Evolutionary conservation across 2,113 vertebrate genomes (phyloP).

Genomic region (Hypanus sabinus): DNA sequence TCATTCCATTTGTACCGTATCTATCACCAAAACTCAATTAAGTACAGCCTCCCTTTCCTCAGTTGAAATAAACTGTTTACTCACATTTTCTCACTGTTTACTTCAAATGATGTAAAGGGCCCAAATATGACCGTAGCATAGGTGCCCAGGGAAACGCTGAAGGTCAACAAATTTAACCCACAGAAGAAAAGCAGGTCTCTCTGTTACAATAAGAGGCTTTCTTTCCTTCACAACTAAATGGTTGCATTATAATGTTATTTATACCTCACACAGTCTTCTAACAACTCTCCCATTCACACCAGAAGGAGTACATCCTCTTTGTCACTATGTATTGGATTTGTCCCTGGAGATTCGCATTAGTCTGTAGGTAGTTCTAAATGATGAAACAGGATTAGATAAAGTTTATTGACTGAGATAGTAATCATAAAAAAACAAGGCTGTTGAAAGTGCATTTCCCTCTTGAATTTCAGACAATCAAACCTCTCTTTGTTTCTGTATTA

Average conservation of each 20-base stretch:
- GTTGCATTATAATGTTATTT: conserved; percentile 66
- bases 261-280: conserved; percentile 65
- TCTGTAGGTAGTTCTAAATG: conserved; percentile 65
- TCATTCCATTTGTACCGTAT: conserved; percentile 64
- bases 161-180: conserved; percentile 76
- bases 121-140: conserved; percentile 64
- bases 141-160: conserved; percentile 61
- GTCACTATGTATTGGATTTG: conserved; percentile 80
- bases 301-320: conserved; percentile 72
- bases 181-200: conserved; percentile 56
- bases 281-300: conserved; percentile 66
- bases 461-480: conserved; percentile 44
- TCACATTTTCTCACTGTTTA: conserved; percentile 70
- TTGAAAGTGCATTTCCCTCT: conserved; percentile 49
- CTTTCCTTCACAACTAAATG: conserved; percentile 61
- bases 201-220: conserved; percentile 56
- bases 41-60: conserved; percentile 60
- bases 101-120: conserved; percentile 62
- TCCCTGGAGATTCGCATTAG: conserved; percentile 61
- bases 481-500: conserved; percentile 26
- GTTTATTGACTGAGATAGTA: conserved; percentile 58
- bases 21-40: conserved; percentile 79
- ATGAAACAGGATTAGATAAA: conserved; percentile 71
- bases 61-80: conserved; percentile 78
- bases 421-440: conserved; percentile 55